Conservation (phyloP, 2,797 vertebrate species). For the Enteromius afrohamiltoni region DNA sequence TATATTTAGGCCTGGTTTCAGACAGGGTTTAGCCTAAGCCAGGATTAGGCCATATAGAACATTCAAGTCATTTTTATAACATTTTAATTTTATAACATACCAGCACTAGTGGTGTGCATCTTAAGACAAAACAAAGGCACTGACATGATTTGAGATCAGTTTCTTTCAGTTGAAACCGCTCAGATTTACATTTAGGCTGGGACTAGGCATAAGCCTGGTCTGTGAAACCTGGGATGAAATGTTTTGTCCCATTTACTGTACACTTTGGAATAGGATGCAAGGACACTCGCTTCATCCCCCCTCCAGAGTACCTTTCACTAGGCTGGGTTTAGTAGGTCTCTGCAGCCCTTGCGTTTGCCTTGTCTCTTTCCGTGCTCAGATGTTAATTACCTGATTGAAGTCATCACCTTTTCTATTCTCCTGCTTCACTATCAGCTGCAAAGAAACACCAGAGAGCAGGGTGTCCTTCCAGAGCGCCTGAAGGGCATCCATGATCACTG, state of each 20-base stretch:
- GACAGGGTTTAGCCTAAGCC: no score
- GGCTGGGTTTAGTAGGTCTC: not conserved
- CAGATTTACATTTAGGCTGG: no score
- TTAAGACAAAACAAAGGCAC: no score
- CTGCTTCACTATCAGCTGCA: conserved; percentile 72
- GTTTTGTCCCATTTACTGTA: conserved; percentile 20
- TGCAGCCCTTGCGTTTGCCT: not conserved
- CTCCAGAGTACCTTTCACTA: conserved; percentile 17
- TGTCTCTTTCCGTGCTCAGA: conserved; percentile 61
- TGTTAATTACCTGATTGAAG: conserved; percentile 76
- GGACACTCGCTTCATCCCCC: conserved; percentile 1
- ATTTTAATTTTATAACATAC: no score
- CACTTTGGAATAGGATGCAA: not conserved
- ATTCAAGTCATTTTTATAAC: no score
- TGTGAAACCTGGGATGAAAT: no score
- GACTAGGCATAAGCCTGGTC: no score
- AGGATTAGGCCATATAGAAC: no score
- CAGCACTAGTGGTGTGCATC: no score
- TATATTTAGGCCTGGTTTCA: no score
- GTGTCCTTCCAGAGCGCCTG: conserved; percentile 45
- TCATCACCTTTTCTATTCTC: conserved; percentile 68
- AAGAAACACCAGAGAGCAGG: conserved; percentile 34
- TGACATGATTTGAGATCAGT: no score
- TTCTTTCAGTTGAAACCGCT: no score
- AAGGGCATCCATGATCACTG: conserved; percentile 41